A percentile compares a stretch with the other conserved stretches of the same genome.
phyloP scores from a whole-genome alignment of 2,888 invertebrate genomes.

The Actias luna region DNA sequence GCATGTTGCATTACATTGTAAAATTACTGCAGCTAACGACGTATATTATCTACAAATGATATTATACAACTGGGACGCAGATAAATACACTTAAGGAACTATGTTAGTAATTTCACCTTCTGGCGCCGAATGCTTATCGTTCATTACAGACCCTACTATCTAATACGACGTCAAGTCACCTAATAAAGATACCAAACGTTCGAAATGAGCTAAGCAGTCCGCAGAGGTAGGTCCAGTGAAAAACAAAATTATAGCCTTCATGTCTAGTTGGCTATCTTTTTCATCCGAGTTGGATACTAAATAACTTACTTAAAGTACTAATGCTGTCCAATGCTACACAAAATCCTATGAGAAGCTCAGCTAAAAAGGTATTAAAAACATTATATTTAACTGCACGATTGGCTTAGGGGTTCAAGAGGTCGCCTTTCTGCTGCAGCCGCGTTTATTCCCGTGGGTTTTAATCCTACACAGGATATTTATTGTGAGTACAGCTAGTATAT shows the following conservation, averaged over 20 bases:
- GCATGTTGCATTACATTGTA: background rate
- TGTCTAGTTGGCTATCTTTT: background rate
- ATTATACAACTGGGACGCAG: constrained; percentile 16
- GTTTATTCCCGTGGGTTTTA: no score
- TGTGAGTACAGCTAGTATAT: no score
- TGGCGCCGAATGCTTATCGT: background rate
- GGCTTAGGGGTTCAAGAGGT: no score
- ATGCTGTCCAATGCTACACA: no score
- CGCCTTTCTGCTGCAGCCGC: no score
- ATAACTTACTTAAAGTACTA: background rate
- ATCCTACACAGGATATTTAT: no score
- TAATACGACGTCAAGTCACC: background rate
- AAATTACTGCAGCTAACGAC: background rate
- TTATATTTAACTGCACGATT: no score
- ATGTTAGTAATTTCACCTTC: constrained; percentile 4
- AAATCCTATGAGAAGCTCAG: no score
- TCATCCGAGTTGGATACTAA: background rate
- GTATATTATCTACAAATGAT: constrained; percentile 1
- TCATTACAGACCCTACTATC: background rate
- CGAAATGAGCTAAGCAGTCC: background rate
- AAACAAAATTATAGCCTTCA: background rate
- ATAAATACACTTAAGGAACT: constrained; percentile 11
- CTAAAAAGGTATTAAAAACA: no score
- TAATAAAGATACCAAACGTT: background rate
- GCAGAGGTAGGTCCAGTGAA: background rate